Percentiles rank a stretch among this genome's conserved stretches.
Evolutionary conservation across 2,797 vertebrate genomes (phyloP).

Genomic region (Meda fulgida): DNA sequence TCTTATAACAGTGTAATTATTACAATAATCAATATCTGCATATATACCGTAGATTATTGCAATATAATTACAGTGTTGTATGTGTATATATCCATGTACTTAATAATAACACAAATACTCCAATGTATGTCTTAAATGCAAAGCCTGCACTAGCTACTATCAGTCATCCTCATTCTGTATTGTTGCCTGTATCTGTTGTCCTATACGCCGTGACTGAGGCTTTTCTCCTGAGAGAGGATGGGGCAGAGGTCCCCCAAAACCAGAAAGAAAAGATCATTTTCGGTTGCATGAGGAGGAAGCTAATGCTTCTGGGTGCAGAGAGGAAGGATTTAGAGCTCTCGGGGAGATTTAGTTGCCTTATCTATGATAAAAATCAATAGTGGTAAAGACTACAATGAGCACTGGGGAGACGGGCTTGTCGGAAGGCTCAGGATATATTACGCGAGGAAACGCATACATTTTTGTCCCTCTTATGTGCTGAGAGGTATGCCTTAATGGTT

Average conservation of each 20-base stretch:
- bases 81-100: neutral
- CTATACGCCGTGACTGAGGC: neutral
- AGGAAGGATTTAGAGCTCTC: constrained; percentile 56
- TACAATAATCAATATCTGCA: neutral
- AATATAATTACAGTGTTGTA: neutral
- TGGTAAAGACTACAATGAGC: constrained; percentile 54
- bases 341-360: constrained; percentile 55
- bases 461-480: constrained; percentile 12
- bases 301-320: constrained; percentile 46
- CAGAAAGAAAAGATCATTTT: constrained; percentile 53
- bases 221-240: constrained; percentile 32
- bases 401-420: constrained; percentile 35
- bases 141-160: neutral
- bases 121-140: neutral
- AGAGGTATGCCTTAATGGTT: constrained; percentile 42
- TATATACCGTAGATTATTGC: neutral
- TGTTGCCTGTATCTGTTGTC: constrained; percentile 16
- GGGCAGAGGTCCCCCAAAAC: constrained; percentile 22
- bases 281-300: constrained; percentile 46
- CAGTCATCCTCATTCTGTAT: constrained; percentile 4
- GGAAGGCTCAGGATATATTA: constrained; percentile 24
- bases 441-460: constrained; percentile 35
- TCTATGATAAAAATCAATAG: constrained; percentile 60
- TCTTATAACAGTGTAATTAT: neutral
- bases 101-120: neutral